Evolutionary conservation across 2,113 vertebrate species (phyloP).

Genomic region (Clarias magur): DNA sequence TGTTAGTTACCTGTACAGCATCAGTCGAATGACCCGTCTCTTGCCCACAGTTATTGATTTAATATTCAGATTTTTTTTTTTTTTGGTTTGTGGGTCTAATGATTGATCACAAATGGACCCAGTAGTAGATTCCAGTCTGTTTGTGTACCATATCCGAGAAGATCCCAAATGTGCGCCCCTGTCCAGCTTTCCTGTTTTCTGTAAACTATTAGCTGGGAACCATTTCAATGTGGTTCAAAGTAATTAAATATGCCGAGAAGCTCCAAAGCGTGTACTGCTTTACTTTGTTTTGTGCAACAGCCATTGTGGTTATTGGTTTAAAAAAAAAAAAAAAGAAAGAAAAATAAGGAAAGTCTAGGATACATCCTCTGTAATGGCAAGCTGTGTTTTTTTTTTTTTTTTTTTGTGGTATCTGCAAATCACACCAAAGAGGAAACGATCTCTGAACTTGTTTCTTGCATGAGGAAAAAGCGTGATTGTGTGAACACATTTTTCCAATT

Average conservation of each 20-base stretch:
- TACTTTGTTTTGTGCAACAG: not conserved
- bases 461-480: conserved; percentile 28
- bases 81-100: not conserved
- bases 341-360: not conserved
- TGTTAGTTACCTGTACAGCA: not conserved
- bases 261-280: not conserved
- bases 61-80: not conserved
- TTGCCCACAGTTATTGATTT: not conserved
- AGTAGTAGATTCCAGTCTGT: not conserved
- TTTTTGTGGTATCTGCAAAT: conserved; percentile 33
- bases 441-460: conserved; percentile 21
- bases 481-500: conserved; percentile 40
- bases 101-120: not conserved
- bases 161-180: not conserved
- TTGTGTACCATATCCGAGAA: not conserved
- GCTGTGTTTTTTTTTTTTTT: not conserved
- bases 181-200: not conserved
- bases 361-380: not conserved
- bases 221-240: not conserved
- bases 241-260: not conserved
- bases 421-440: conserved; percentile 14
- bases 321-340: not conserved
- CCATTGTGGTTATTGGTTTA: not conserved
- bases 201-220: not conserved
- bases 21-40: not conserved